Base-by-base conservation (phyloP, 2,888 invertebrate genomes). In the Scaptomyza flava region DNA sequence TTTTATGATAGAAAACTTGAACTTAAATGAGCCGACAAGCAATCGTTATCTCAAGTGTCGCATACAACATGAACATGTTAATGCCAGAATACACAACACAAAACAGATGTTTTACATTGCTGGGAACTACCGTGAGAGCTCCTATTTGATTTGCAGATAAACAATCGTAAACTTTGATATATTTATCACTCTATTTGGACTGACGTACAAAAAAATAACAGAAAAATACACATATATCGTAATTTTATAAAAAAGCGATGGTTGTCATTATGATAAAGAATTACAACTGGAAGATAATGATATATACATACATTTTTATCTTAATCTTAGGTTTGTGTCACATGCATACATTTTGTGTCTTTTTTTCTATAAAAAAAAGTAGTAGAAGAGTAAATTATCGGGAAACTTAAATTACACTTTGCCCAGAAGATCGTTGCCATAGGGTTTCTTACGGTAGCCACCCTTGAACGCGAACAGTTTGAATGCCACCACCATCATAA, bases 401-500 rank as follows among this genome's bases (percentile, higher is more conserved):
- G 6, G 20, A 65, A 11, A 17, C 23, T 47, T 51, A n/a, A 52
- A 53, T 93, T 94, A 96, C 90, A 95, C 95, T 93, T 95, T 96
- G 81, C 95, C 95, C 81, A 95, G 92, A 72, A 94, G 89, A 89
- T 94, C 95, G 92, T 95, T 95, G 81, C 94, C 93, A 91, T 96
- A 96, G 81, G 93, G 92, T 92, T 95, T 96, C 92, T 95, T 96
- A 89, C 94, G 95, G 91, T 96, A 95, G 17, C 82, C 87, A 0
- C 91, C 89, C 63, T 90, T 91, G 20, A 89, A 94, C 79, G 96
- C 93, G 91, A 97, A 96, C 91, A 96, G 94, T 89, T 95, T 94
- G 88, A 96, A 94, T 74, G 96, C 95, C 89, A 96, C 90, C 81
- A 96, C 93, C 91, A 97, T 94, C 91, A 96, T 95, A 82, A 94